Conservation (phyloP, 2,113 vertebrate species). For the Sinocyclocheilus anophthalmus region DNA sequence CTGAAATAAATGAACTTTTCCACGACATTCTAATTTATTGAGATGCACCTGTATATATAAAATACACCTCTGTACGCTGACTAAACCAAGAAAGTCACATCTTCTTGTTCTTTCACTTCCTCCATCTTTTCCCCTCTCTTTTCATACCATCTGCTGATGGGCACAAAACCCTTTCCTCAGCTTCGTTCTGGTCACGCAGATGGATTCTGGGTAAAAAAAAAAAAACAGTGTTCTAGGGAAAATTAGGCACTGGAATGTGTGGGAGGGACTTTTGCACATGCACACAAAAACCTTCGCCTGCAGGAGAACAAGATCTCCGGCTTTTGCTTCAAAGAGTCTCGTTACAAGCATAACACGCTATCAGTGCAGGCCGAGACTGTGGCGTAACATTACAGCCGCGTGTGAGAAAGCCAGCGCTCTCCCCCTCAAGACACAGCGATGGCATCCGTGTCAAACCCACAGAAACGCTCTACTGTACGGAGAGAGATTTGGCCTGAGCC, state of each 20-base stretch:
- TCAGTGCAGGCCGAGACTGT: constrained; percentile 54
- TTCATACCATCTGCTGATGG: constrained; percentile 8
- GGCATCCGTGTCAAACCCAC: constrained; percentile 16
- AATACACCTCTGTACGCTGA: neutral
- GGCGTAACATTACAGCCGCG: constrained; percentile 45
- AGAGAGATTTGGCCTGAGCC: neutral
- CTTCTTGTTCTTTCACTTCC: neutral
- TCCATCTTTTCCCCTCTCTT: neutral
- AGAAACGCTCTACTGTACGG: constrained; percentile 9
- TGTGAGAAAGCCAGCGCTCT: constrained; percentile 53
- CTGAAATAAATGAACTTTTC: too few relatives aligned
- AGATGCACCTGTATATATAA: too few relatives aligned
- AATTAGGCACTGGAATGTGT: constrained; percentile 48
- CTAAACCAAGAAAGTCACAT: neutral
- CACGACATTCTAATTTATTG: too few relatives aligned
- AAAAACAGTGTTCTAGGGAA: constrained; percentile 18
- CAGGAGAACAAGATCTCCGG: constrained; percentile 58
- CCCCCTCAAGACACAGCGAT: constrained; percentile 35
- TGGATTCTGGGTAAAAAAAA: neutral
- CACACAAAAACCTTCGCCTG: constrained; percentile 41
- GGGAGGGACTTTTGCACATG: constrained; percentile 29
- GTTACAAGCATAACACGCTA: constrained; percentile 57
- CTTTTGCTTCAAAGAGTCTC: constrained; percentile 56
- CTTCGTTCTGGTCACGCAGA: constrained; percentile 11
- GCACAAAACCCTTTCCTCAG: constrained; percentile 4